These are phyloP conservation scores for Clarias batrachus DNA, from an alignment of 2,113 vertebrate genomes.

Conservation along the genomic window DNA sequence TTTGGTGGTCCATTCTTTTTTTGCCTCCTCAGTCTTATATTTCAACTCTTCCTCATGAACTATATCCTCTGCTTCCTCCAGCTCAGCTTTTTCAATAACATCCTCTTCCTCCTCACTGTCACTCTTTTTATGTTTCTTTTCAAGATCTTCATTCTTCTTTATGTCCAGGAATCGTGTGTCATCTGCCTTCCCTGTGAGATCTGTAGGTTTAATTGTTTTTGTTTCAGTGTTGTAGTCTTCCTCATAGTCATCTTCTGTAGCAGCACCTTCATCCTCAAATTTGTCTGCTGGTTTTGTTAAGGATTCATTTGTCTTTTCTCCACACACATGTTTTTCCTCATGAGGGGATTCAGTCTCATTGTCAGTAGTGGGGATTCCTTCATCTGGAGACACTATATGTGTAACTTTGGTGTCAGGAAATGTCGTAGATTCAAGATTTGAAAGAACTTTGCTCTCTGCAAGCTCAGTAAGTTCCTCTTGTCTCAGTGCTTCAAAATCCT, in stretches of 20 bases:
- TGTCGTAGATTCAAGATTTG: slow-evolving; percentile 39
- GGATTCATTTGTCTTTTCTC: slow-evolving; percentile 53
- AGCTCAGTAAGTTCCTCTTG: slow-evolving; percentile 71
- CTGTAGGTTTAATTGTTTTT: slow-evolving; percentile 26
- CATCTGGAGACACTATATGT: slow-evolving; percentile 61
- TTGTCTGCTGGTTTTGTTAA: slow-evolving; percentile 55
- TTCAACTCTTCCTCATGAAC: slow-evolving; percentile 64
- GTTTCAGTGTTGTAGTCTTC: slow-evolving; percentile 55
- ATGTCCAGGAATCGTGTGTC: slow-evolving; percentile 62
- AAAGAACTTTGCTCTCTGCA: slow-evolving; percentile 39
- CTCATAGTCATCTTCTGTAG: slow-evolving; percentile 56
- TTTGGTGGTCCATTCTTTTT: slow-evolving; percentile 66
- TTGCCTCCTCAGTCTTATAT: slow-evolving; percentile 65
- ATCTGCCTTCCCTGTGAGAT: slow-evolving; percentile 44
- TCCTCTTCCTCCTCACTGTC: slow-evolving; percentile 79
- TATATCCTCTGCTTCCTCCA: slow-evolving; percentile 85
- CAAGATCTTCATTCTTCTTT: slow-evolving; percentile 70
- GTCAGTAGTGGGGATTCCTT: slow-evolving; percentile 64
- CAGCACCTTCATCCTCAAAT: slow-evolving; percentile 59
- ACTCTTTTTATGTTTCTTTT: slow-evolving; percentile 75
- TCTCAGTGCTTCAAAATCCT: slow-evolving; percentile 92
- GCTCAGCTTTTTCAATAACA: slow-evolving; percentile 90
- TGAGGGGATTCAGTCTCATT: slow-evolving; percentile 61
- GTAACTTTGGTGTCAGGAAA: slow-evolving; percentile 59
- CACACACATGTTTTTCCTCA: slow-evolving; percentile 63